A percentile compares a stretch with the other conserved stretches of the same genome.
Conservation (phyloP, 2,888 invertebrate genomes). For the Drosophila peninsularis region DNA sequence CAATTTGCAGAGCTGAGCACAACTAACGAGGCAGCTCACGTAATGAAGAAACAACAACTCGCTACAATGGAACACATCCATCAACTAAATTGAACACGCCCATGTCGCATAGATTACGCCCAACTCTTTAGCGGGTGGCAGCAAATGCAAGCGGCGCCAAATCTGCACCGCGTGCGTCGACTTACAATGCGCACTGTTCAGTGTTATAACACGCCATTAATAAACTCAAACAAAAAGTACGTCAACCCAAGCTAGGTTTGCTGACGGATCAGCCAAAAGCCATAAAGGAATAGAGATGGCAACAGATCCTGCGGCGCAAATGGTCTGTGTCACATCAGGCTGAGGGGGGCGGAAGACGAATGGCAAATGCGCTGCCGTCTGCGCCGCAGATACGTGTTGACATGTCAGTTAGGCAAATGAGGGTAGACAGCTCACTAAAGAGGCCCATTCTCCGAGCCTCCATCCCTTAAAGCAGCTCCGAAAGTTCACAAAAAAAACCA, state of each 20-base stretch:
- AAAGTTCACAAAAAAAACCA: conserved; percentile 9
- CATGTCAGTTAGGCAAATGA: conserved; percentile 78
- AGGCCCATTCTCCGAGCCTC: neutral
- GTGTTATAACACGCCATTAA: conserved; percentile 65
- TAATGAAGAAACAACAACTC: conserved; percentile 39
- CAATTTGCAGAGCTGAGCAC: conserved; percentile 39
- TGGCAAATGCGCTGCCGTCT: conserved; percentile 43
- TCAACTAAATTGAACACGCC: conserved; percentile 74
- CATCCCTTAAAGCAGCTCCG: neutral
- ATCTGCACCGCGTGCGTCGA: conserved; percentile 49
- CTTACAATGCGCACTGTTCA: conserved; percentile 39
- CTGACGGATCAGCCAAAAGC: conserved; percentile 62
- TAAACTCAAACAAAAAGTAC: conserved; percentile 59
- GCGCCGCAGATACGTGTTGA: conserved; percentile 65
- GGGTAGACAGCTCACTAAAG: conserved; percentile 66
- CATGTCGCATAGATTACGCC: conserved; percentile 44
- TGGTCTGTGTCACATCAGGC: conserved; percentile 22
- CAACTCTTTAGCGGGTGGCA: conserved; percentile 45
- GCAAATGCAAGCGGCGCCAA: conserved; percentile 28
- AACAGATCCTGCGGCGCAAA: conserved; percentile 55
- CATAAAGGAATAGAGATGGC: conserved; percentile 40
- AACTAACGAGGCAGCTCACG: conserved; percentile 38
- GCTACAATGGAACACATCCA: conserved; percentile 62
- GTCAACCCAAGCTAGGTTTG: conserved; percentile 47
- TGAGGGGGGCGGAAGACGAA: conserved; percentile 31